Evolutionary conservation across 2,113 vertebrate species (phyloP), one percentile per base, ranked within the genome.

Genomic region (Ictidomys tridecemlineatus): DNA sequence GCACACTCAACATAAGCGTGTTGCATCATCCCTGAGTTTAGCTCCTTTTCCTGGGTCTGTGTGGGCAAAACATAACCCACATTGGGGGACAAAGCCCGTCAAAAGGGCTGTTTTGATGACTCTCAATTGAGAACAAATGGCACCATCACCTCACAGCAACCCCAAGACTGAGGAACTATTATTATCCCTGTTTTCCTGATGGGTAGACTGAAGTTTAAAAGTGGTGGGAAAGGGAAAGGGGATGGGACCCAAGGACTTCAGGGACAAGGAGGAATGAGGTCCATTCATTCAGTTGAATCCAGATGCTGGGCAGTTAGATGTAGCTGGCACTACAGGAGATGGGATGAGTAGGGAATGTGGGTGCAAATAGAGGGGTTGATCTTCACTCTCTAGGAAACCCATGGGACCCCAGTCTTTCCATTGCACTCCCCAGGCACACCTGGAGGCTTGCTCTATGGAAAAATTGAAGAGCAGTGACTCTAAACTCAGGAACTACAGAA

Each of bases 31-130:
- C 14, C 2, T 13, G 26, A 26, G 30, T 28, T 48, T 16, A 32
- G 26, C 24, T 42, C 26, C 58, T 70, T 67, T 89, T 32, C 58
- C 17, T 63, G 51, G 65, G 65, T 13, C 65, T 34, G 5, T 37
- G 65, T 58, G 51, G 30, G 72, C 4, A 18, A 89, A 74, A 37
- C n/a, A 67, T 69, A 53, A 9, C 39, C 5, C 4, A 16, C 0
- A 0, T 32, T 6, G 28, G 67, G 28, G 24, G 34, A 28, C 53
- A 53, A 45, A 79, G n/a, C 16, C 63, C 13, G 28, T 30, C 48
- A 0, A 5, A 70, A 17, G 45, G 51, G 10, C 76, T 26, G 11
- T 1, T 20, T 26, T 0, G 30, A 5, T 24, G 3, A 30, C n/a
- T 42, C 6, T 14, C 12, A 2, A 37, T 5, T 10, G 77, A 39